These are phyloP conservation scores for Sialis lutaria DNA, from an alignment of 2,888 invertebrate genomes.

Conservation along the genomic window DNA sequence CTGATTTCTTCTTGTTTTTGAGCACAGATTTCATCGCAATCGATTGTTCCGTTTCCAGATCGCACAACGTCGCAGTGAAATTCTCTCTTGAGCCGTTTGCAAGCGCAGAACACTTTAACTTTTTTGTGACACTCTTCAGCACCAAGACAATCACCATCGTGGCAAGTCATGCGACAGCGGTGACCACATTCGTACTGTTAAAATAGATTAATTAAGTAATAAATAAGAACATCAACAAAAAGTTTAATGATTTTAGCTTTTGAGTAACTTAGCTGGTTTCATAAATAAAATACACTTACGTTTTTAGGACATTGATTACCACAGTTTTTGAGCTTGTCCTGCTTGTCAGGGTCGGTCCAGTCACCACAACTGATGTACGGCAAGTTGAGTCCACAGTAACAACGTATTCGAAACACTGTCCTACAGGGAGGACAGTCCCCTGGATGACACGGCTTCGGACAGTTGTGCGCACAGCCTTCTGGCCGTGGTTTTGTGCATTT, in stretches of 20 bases:
- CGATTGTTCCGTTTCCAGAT: constrained; percentile 28
- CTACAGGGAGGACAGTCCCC: constrained; percentile 61
- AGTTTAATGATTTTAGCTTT: not conserved
- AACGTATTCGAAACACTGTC: constrained; percentile 46
- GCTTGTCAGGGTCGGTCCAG: constrained; percentile 31
- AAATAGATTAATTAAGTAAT: constrained; percentile 1
- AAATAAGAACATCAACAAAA: not conserved
- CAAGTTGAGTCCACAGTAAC: constrained; percentile 68
- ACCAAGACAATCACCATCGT: constrained; percentile 49
- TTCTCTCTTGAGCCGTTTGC: constrained; percentile 60
- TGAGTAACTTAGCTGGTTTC: not conserved
- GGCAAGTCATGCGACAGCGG: constrained; percentile 56
- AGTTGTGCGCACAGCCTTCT: constrained; percentile 56
- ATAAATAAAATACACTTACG: constrained; percentile 27
- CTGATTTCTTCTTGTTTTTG: constrained; percentile 35
- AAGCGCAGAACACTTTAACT: constrained; percentile 59
- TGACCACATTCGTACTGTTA: constrained; percentile 68
- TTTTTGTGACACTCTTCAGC: constrained; percentile 58
- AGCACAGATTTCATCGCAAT: constrained; percentile 47
- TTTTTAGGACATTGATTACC: constrained; percentile 74
- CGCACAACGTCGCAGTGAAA: constrained; percentile 44
- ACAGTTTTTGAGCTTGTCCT: constrained; percentile 36
- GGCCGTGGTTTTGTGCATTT: constrained; percentile 48
- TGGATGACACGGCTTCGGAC: constrained; percentile 52
- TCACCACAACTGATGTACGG: constrained; percentile 58